A percentile compares a stretch with the other conserved stretches of the same genome.
Evolutionary conservation across 1,140 invertebrate genomes (phyloP).

Genomic region (Caenorhabditis tropicalis): DNA sequence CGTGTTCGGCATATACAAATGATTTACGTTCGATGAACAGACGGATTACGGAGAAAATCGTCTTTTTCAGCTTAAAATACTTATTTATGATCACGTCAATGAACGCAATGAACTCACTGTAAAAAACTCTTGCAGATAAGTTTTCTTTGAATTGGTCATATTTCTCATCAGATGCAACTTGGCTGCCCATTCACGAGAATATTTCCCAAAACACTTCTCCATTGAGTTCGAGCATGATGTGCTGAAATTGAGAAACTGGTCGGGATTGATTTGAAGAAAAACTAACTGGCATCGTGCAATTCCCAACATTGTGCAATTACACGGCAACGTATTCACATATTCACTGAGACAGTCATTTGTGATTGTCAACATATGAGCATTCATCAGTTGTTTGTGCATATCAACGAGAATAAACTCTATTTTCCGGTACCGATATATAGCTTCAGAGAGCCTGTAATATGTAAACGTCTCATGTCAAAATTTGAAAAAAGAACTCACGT

Average conservation of each 20-base stretch:
- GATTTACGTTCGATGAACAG: slow-evolving; percentile 14
- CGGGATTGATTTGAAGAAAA: background rate
- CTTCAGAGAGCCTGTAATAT: background rate
- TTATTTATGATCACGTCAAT: too few relatives aligned
- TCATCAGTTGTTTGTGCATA: slow-evolving; percentile 16
- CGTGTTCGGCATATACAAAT: background rate
- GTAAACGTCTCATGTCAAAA: background rate
- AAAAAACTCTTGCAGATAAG: background rate
- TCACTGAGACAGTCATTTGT: background rate
- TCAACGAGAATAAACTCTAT: background rate
- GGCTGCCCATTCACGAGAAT: slow-evolving; percentile 17
- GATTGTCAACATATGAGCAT: background rate
- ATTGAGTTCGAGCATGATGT: background rate
- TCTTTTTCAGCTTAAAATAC: slow-evolving; percentile 12
- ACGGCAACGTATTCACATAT: background rate
- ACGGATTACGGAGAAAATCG: background rate
- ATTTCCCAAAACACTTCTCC: background rate
- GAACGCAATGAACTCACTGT: background rate
- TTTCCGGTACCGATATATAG: slow-evolving; percentile 13
- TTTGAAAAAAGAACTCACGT: background rate
- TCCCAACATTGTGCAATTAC: slow-evolving; percentile 30
- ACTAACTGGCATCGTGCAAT: background rate
- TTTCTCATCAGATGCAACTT: slow-evolving; percentile 33
- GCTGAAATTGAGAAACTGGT: too few relatives aligned
- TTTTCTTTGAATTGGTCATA: slow-evolving; percentile 8